Evolutionary conservation across 2,888 invertebrate species (phyloP).

Genomic region (Ichneumoninae sp.): DNA sequence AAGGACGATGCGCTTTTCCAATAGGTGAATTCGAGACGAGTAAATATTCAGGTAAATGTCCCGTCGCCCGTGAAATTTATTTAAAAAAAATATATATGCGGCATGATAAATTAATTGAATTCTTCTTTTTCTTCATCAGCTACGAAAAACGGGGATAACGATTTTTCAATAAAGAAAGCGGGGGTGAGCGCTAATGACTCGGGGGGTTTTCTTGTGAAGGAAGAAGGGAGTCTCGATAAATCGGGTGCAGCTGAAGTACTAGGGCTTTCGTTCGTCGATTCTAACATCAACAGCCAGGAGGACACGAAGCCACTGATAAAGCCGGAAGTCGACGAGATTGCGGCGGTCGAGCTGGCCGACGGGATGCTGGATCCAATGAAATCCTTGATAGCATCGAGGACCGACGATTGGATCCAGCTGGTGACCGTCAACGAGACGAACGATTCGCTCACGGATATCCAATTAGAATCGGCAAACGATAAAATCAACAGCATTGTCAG

Average conservation of each 20-base stretch:
- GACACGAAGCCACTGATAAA: conserved; percentile 44
- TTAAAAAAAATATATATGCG: not conserved
- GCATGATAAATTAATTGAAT: not conserved
- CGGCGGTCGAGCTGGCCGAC: conserved; percentile 59
- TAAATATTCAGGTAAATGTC: conserved; percentile 78
- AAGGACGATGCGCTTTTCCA: conserved; percentile 81
- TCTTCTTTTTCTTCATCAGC: conserved; percentile 67
- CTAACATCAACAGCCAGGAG: conserved; percentile 28
- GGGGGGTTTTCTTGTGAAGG: conserved; percentile 51
- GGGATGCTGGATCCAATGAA: conserved; percentile 66
- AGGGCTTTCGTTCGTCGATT: conserved; percentile 53
- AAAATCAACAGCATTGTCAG: conserved; percentile 39
- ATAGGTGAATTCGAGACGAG: conserved; percentile 80
- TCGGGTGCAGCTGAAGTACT: conserved; percentile 58
- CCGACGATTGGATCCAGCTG: conserved; percentile 68
- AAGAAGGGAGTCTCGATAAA: conserved; percentile 68
- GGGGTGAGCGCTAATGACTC: conserved; percentile 66
- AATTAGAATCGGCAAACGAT: conserved; percentile 47
- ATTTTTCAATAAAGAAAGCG: conserved; percentile 76
- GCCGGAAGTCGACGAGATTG: conserved; percentile 58
- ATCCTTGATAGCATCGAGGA: conserved; percentile 62
- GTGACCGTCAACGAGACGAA: conserved; percentile 45
- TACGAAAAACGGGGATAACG: conserved; percentile 78
- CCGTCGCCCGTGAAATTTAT: not conserved
- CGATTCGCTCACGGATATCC: conserved; percentile 30